Evolutionary conservation across 53 echinoderm and acorn worm species (phyloP), one percentile per base, ranked within the genome.

Genomic region (Patiria pectinifera): DNA sequence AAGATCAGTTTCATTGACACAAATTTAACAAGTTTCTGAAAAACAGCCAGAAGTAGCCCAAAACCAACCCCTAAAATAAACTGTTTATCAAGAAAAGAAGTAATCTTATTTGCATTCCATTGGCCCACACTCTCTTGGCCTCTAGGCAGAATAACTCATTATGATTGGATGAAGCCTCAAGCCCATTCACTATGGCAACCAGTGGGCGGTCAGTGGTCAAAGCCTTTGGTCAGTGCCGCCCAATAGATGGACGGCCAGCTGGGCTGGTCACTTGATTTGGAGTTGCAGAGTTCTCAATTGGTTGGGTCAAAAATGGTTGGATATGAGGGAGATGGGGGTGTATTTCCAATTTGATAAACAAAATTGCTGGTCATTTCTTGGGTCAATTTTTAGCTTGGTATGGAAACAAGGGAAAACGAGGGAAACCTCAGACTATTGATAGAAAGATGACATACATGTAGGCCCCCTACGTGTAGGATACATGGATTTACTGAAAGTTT

Each of bases 131-230:
- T 6, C 58, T 53, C 16, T 7, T 22, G 11, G 71, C 86, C 86
- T 74, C 53, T 58, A 46, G 86, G 86, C 75, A 45, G 24, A 72
- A 86, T 86, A 70, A 75, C 72, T 48, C 75, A 74, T 72, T 86
- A 86, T 35, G 9, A 45, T 47, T 74, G 75, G 21, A 6, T 45
- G 9, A 11, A 4, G 8, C 71, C 62, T 13, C 62, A 59, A 78
- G 61, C 49, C 77, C 77, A 78, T 60, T 11, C 7, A 76, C 59
- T 35, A 26, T 78, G 13, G 45, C 24, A 61, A 78, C 78, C 89
- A 78, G 89, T 21, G 78, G 89, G 89, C 79, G 89, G 78, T 78
- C 89, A 89, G 8, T 78, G 89, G 89, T 89, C 89, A 89, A 35
- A 21, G 16, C 61, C 89, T 79, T 89, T 89, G 79, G 89, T 89